Percentiles rank a stretch among this genome's conserved stretches.
Evolutionary conservation across 2,888 invertebrate species (phyloP).

Genomic region (Platerodrilus igneus): DNA sequence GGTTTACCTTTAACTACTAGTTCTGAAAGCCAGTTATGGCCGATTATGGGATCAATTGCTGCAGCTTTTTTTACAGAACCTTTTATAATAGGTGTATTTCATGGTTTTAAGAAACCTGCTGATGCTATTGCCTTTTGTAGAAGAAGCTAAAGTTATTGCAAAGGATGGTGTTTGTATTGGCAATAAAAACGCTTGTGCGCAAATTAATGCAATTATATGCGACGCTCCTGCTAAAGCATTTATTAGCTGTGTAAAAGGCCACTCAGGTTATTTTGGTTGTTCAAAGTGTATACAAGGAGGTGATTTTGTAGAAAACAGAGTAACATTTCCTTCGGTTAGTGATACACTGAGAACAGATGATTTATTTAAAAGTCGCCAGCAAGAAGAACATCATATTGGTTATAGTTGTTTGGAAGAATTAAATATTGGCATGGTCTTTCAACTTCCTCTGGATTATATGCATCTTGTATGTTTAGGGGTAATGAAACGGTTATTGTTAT

Average conservation of each 20-base stretch:
- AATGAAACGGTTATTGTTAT: constrained; percentile 27
- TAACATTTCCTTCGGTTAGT: constrained; percentile 25
- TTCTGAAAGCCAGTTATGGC: no score
- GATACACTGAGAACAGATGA: constrained; percentile 26
- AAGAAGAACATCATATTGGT: constrained; percentile 30
- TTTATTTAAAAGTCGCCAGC: constrained; percentile 23
- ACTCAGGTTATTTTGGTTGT: constrained; percentile 31
- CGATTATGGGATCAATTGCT: no score
- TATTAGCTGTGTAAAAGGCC: constrained; percentile 27
- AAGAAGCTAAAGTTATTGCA: no score
- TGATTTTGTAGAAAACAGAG: constrained; percentile 23
- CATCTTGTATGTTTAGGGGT: constrained; percentile 32
- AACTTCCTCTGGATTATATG: constrained; percentile 31
- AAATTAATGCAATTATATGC: no score
- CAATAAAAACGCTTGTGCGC: no score
- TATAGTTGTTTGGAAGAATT: constrained; percentile 24
- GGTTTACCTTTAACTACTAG: no score
- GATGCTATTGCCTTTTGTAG: no score
- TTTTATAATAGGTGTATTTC: no score
- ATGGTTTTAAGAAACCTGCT: no score
- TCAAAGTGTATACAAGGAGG: constrained; percentile 30
- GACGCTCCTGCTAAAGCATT: constrained; percentile 33
- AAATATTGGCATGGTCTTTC: constrained; percentile 28
- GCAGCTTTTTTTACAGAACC: no score
- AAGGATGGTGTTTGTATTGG: no score